phyloP scores from a whole-genome alignment of 2,888 invertebrate species.

The Noctuana brunneofusca region DNA sequence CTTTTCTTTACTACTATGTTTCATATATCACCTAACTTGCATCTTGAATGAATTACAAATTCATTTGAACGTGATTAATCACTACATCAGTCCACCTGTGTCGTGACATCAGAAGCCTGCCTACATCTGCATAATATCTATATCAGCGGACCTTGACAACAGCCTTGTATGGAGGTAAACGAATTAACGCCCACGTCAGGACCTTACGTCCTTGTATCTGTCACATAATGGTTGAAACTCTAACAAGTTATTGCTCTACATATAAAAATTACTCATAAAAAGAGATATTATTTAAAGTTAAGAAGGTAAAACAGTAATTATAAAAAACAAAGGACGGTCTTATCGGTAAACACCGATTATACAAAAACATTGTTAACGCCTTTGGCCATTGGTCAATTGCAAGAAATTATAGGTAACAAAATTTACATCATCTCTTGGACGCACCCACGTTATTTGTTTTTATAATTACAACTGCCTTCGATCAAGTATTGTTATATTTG shows the following conservation, averaged over 20 bases:
- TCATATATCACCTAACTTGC: background rate
- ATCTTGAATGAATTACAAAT: background rate
- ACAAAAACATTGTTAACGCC: background rate
- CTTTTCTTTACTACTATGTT: too few species aligned
- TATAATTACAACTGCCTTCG: constrained; percentile 11
- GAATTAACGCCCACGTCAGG: constrained; percentile 55
- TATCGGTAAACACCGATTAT: too few species aligned
- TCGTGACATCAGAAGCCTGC: constrained; percentile 17
- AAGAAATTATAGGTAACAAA: background rate
- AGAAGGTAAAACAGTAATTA: too few species aligned
- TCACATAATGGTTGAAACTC: constrained; percentile 14
- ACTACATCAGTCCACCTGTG: constrained; percentile 4
- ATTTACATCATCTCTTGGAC: constrained; percentile 2
- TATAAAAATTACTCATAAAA: background rate
- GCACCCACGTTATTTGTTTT: constrained; percentile 29
- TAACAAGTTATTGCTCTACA: background rate
- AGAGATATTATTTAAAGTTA: too few species aligned
- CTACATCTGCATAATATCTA: constrained; percentile 27
- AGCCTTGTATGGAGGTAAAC: constrained; percentile 52
- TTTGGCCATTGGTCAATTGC: background rate
- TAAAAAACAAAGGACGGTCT: too few species aligned
- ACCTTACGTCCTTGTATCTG: constrained; percentile 51
- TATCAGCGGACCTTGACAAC: constrained; percentile 53
- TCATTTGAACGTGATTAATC: constrained; percentile 3
- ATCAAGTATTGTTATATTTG: constrained; percentile 5